phyloP scores from a whole-genome alignment of 2,797 vertebrate genomes.

The Pogoniulus pusillus region DNA sequence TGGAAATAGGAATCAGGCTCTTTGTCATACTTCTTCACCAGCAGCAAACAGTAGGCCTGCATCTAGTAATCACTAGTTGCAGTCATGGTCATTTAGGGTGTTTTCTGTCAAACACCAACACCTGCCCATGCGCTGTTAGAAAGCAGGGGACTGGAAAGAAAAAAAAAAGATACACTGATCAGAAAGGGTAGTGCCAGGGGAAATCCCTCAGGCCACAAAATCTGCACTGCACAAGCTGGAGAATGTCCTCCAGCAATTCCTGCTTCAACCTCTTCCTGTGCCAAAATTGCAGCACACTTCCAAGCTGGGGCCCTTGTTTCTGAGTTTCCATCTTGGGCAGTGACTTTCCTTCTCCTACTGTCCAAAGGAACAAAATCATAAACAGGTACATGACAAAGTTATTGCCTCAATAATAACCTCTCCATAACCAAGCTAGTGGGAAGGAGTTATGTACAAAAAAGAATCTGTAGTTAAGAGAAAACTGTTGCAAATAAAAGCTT shows the following conservation, averaged over 20 bases:
- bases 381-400: neutral
- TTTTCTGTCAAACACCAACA: neutral
- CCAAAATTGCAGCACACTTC: neutral
- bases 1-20: neutral
- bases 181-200: neutral
- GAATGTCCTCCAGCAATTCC: neutral
- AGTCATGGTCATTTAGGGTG: neutral
- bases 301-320: neutral
- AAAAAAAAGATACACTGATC: neutral
- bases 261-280: neutral
- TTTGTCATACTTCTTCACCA: neutral
- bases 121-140: neutral
- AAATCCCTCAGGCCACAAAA: neutral
- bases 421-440: neutral
- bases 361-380: neutral
- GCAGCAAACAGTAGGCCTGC: neutral
- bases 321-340: neutral
- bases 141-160: neutral
- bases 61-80: neutral
- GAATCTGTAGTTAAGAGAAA: neutral
- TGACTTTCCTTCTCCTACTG: neutral
- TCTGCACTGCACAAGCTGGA: neutral
- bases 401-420: neutral
- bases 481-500: neutral
- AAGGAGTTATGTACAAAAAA: neutral